Evolutionary conservation across 2,888 invertebrate genomes (phyloP).

Genomic region (Nemurella pictetii): DNA sequence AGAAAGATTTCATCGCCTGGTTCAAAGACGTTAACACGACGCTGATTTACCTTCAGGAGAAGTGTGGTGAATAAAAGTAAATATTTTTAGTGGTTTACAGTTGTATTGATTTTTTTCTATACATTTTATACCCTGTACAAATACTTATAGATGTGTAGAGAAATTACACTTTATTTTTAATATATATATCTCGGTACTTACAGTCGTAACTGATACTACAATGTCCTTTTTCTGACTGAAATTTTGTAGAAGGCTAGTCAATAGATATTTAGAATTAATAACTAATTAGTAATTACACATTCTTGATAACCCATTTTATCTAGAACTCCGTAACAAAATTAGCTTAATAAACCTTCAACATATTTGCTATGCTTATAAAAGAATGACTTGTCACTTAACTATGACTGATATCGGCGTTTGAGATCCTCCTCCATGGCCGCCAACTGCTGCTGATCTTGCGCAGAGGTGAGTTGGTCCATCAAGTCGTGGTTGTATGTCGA

Average conservation of each 20-base stretch:
- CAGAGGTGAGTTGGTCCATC: conserved; percentile 70
- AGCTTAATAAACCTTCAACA: neutral
- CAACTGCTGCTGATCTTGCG: conserved; percentile 53
- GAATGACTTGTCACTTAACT: neutral
- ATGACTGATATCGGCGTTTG: conserved; percentile 47
- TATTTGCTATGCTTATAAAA: neutral
- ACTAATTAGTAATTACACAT: too few species aligned
- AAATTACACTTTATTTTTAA: too few species aligned
- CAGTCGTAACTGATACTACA: too few species aligned
- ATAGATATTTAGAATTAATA: too few species aligned
- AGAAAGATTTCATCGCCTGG: neutral
- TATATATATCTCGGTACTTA: too few species aligned
- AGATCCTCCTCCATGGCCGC: conserved; percentile 56
- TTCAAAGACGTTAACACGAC: neutral
- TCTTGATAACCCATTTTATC: neutral
- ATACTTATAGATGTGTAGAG: too few species aligned
- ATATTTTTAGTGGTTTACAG: too few species aligned
- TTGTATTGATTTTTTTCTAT: too few species aligned
- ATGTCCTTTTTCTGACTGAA: too few species aligned
- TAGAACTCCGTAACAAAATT: neutral
- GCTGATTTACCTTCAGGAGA: neutral
- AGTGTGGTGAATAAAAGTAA: neutral
- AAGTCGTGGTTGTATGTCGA: conserved; percentile 94
- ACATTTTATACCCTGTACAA: too few species aligned
- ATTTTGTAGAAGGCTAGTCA: too few species aligned